These are phyloP conservation scores for Bombycilla garrulus DNA, from an alignment of 2,113 vertebrate genomes.

Conservation along the genomic window DNA sequence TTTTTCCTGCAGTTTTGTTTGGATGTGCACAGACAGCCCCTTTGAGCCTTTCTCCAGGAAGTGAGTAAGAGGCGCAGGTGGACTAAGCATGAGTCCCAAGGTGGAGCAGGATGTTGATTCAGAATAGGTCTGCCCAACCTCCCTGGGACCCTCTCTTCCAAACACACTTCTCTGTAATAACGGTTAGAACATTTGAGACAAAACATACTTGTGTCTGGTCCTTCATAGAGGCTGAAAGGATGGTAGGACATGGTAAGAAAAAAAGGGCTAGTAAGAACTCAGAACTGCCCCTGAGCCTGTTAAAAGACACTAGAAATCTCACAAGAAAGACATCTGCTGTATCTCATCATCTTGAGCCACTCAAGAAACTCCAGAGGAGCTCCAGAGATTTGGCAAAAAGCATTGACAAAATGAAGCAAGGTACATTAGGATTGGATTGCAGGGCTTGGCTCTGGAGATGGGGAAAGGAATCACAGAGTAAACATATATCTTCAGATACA, in stretches of 20 bases:
- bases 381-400: background rate
- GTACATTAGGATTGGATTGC: background rate
- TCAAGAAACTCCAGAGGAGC: background rate
- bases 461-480: background rate
- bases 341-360: background rate
- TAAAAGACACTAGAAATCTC: background rate
- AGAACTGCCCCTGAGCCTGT: background rate
- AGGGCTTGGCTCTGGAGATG: background rate
- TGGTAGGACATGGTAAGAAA: background rate
- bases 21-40: fast-evolving
- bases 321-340: background rate
- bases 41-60: background rate
- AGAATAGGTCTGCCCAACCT: background rate
- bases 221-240: background rate
- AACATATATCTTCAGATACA: background rate
- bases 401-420: background rate
- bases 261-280: background rate
- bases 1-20: background rate
- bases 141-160: background rate
- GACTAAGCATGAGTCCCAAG: background rate
- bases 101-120: background rate
- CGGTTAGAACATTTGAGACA: background rate
- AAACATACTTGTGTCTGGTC: background rate
- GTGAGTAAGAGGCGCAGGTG: background rate
- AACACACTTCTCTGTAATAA: background rate